Conservation (phyloP, 2,888 invertebrate genomes). For the Enoplolaimus lenunculus region DNA sequence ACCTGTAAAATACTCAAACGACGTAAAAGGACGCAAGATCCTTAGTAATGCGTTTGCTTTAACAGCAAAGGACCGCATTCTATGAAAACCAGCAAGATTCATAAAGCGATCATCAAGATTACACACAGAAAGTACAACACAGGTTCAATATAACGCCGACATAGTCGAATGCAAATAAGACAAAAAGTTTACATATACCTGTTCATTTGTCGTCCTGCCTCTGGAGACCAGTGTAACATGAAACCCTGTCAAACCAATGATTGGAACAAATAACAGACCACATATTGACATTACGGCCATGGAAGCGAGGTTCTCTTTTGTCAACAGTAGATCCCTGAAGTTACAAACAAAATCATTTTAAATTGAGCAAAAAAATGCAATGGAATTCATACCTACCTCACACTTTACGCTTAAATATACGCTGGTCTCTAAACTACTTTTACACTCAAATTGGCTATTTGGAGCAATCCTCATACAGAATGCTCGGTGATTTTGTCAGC, state of each 20-base stretch:
- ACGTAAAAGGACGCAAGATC: too few relatives aligned
- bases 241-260: conserved; percentile 91
- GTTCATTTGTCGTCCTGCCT: conserved; percentile 96
- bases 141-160: too few relatives aligned
- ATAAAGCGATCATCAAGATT: background rate
- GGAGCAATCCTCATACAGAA: background rate
- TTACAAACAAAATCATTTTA: conserved; percentile 23
- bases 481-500: too few relatives aligned
- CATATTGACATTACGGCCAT: conserved; percentile 74
- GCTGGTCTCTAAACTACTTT: too few relatives aligned
- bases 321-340: conserved; percentile 28
- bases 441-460: background rate
- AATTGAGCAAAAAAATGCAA: background rate
- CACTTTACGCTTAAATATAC: too few relatives aligned
- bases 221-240: conserved; percentile 89
- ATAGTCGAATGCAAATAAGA: background rate
- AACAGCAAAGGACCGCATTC: too few relatives aligned
- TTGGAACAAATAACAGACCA: conserved; percentile 78
- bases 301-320: conserved; percentile 34
- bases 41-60: background rate
- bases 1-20: conserved; percentile 48
- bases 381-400: background rate
- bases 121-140: background rate
- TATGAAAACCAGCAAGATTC: background rate
- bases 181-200: conserved; percentile 45